A percentile compares a stretch with the other conserved stretches of the same genome.
Evolutionary conservation across 2,113 vertebrate genomes (phyloP).

Genomic region (Sinocyclocheilus anshuiensis): DNA sequence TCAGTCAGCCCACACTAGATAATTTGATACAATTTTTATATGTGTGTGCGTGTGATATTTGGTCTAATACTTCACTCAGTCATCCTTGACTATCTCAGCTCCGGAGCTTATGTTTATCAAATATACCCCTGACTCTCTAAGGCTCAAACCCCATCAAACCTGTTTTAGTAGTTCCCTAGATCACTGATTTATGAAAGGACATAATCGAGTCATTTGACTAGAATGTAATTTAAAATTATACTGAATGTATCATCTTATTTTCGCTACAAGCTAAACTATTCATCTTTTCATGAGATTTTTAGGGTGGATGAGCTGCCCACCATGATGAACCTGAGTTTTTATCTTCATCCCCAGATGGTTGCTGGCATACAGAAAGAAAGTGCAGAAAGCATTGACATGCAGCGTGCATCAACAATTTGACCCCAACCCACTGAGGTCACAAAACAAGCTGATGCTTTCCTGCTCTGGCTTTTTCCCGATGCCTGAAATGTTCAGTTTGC

Average conservation of each 20-base stretch:
- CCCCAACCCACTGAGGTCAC: constrained; percentile 57
- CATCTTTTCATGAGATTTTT: background rate
- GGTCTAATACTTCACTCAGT: constrained; percentile 33
- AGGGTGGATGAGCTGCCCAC: background rate
- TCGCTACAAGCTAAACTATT: background rate
- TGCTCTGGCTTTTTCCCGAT: constrained; percentile 32
- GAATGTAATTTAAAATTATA: background rate
- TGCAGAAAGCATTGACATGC: constrained; percentile 47
- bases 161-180: background rate
- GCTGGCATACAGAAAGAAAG: background rate
- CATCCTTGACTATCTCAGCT: constrained; percentile 28
- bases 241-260: background rate
- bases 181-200: background rate
- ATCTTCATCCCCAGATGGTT: constrained; percentile 18
- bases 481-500: constrained; percentile 44
- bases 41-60: constrained; percentile 17
- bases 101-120: constrained; percentile 16
- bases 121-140: constrained; percentile 5
- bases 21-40: constrained; percentile 60
- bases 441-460: constrained; percentile 48
- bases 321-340: constrained; percentile 16
- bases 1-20: constrained; percentile 63
- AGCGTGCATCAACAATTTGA: constrained; percentile 47
- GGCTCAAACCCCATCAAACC: background rate
- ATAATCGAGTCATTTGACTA: background rate